Evolutionary conservation across 2,888 invertebrate species (phyloP).

Genomic region (Halictus quadricinctus): DNA sequence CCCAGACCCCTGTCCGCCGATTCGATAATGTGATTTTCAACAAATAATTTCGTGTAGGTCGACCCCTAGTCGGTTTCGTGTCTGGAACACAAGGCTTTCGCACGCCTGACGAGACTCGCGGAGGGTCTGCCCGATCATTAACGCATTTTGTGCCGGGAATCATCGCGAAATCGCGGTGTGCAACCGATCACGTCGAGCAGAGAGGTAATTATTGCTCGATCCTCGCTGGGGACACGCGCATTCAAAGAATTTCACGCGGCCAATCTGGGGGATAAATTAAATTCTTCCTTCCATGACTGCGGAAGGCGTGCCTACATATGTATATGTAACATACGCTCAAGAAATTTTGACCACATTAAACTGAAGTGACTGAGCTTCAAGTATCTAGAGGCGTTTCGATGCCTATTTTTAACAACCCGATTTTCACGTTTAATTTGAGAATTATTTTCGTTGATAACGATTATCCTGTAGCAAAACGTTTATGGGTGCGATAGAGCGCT

Average conservation of each 20-base stretch:
- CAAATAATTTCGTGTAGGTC: conserved; percentile 63
- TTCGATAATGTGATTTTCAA: conserved; percentile 67
- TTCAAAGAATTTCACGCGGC: background rate
- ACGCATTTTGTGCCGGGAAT: conserved; percentile 60
- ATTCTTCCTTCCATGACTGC: background rate
- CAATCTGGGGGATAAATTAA: background rate
- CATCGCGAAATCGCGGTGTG: conserved; percentile 49
- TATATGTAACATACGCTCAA: no score
- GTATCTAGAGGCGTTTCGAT: no score
- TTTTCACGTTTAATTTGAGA: no score
- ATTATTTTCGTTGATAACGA: no score
- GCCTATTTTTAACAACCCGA: no score
- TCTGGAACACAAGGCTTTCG: conserved; percentile 42
- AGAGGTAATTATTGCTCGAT: conserved; percentile 7
- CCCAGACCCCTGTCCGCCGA: conserved; percentile 25
- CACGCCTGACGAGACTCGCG: conserved; percentile 42
- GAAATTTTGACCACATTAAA: no score
- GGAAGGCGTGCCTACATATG: no score
- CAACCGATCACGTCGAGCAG: conserved; percentile 27
- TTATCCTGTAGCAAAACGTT: no score
- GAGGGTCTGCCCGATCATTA: conserved; percentile 52
- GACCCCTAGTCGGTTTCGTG: conserved; percentile 38
- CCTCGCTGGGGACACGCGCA: background rate
- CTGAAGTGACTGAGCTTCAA: no score
- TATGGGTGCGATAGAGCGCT: no score